These are phyloP conservation scores for Pegoplata infirma DNA, from an alignment of 2,888 invertebrate genomes.

Conservation along the genomic window DNA sequence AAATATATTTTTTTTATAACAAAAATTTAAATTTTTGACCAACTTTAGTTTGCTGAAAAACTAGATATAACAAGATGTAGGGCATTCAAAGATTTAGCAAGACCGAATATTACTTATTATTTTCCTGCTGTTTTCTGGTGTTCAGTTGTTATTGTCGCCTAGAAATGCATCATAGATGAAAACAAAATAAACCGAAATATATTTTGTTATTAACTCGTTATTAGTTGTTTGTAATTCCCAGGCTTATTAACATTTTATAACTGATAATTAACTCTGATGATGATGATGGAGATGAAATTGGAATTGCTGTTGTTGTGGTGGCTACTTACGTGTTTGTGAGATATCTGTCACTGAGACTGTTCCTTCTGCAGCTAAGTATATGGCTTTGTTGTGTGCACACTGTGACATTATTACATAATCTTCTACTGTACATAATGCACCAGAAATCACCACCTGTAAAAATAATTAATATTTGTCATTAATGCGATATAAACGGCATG, in stretches of 20 bases:
- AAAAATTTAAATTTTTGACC: too few species aligned
- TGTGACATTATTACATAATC: constrained; percentile 79
- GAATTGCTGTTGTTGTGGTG: background rate
- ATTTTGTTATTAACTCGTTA: constrained; percentile 19
- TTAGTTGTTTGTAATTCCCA: constrained; percentile 47
- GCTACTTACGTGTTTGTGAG: constrained; percentile 78
- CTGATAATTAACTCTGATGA: constrained; percentile 6
- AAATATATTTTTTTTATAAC: too few species aligned
- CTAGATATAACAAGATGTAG: too few species aligned
- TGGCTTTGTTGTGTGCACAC: constrained; percentile 79
- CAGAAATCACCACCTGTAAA: constrained; percentile 78
- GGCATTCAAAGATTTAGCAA: too few species aligned
- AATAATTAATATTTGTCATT: constrained; percentile 3
- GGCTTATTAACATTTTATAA: constrained; percentile 43
- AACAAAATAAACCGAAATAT: background rate
- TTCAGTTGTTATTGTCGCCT: background rate
- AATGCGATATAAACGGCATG: too few species aligned
- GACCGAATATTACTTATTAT: too few species aligned
- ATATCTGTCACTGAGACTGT: constrained; percentile 78
- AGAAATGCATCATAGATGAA: background rate
- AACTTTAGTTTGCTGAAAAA: too few species aligned
- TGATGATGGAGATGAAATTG: background rate
- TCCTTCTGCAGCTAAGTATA: constrained; percentile 78
- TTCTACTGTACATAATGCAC: constrained; percentile 79
- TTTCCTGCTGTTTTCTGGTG: too few species aligned